Conservation (phyloP, 1,140 invertebrate species). For the Euborellia annulipes region DNA sequence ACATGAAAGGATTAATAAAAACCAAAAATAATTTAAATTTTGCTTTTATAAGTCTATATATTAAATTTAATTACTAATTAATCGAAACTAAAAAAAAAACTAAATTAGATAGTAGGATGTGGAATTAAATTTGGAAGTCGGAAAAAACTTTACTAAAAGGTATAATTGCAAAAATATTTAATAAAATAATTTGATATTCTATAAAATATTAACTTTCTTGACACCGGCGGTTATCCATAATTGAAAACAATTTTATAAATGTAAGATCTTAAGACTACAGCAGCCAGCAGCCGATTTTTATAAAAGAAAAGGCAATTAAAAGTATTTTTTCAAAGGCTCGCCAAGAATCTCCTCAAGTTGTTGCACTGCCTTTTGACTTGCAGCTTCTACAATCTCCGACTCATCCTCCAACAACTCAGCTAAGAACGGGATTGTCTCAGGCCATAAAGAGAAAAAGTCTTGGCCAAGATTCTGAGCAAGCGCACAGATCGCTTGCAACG, state of each 20-base stretch:
- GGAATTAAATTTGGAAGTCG: too few relatives aligned
- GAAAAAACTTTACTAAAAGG: too few relatives aligned
- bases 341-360: constrained; percentile 66
- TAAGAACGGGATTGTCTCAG: constrained; percentile 69
- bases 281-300: too few relatives aligned
- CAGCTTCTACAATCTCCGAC: constrained; percentile 55
- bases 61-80: too few relatives aligned
- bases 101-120: too few relatives aligned
- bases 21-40: too few relatives aligned
- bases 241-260: constrained; percentile 2
- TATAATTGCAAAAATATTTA: too few relatives aligned
- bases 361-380: constrained; percentile 52
- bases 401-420: constrained; percentile 74
- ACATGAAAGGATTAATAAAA: too few relatives aligned
- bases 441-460: constrained; percentile 61
- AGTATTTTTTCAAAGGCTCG: constrained; percentile 71
- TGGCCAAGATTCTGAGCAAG: constrained; percentile 62
- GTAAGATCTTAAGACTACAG: constrained; percentile 7
- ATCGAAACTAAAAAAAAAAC: too few relatives aligned
- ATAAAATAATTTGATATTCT: background rate
- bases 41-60: too few relatives aligned
- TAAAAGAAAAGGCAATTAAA: too few relatives aligned
- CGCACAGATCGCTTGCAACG: constrained; percentile 46
- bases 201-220: background rate
- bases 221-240: background rate